Evolutionary conservation across 2,113 vertebrate genomes (phyloP), one percentile per base, ranked within the genome.

Genomic region (Ailuropoda melanoleuca): DNA sequence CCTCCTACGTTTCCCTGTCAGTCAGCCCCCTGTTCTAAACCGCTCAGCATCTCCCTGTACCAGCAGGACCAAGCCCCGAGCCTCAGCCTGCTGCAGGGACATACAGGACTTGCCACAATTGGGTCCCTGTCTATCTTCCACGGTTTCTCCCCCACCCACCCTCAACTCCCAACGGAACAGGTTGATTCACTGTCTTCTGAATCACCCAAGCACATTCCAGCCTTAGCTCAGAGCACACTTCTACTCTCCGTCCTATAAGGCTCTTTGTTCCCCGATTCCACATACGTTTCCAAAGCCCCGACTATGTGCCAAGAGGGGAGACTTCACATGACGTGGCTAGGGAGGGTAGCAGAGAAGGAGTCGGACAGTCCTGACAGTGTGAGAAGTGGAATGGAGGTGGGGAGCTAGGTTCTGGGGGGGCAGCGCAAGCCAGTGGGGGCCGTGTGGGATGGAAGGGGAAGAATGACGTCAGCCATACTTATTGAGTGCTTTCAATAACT

Each of bases 51-150:
- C 26, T 62, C 77, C 46, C n/a, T 72, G 26, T 19, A 10, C n/a
- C 43, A 50, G 23, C 13, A 74, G 37, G 24, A 87, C 80, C 12
- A 50, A 26, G 23, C 80, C 55, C 1, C 0, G 0, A 34, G 62
- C 29, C 85, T 60, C 3, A 43, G 55, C 82, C 37, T 55, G 74
- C 23, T 26, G 39, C 26, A 8, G 8, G 43, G 85, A 66, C 46
- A 19, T 0, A 9, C 2, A 39, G 1, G 23, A 64, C 0, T 0
- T 4, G 19, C 39, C 64, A 37, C 48, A 4, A 0, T 1, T 7
- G 34, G 24, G 15, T 10, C 26, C 88, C 39, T 1, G 0, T 18
- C 60, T 37, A 6, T 66, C 50, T 77, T 48, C n/a, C 10, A 7
- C 1, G 8, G 0, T 66, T n/a, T n/a, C 56, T 89, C 62, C 29